phyloP scores from a whole-genome alignment of 1,140 invertebrate species.

The Caerostris darwini region DNA sequence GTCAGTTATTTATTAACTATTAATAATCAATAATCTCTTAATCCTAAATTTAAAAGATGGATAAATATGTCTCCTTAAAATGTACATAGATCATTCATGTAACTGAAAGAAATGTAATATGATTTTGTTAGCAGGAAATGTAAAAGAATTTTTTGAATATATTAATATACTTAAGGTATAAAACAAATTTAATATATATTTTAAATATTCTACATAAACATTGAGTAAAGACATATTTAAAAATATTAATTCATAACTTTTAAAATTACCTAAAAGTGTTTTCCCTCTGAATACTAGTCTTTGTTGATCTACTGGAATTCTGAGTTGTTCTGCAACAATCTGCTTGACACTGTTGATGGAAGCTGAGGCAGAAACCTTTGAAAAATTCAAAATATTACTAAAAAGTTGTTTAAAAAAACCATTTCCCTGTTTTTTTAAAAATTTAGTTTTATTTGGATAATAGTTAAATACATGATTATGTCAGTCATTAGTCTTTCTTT shows the following conservation, averaged over 20 bases:
- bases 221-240: not conserved
- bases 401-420: too few species aligned
- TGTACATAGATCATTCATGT: too few species aligned
- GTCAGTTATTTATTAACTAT: too few species aligned
- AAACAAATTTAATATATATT: not conserved
- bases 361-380: constrained; percentile 78
- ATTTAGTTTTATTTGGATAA: not conserved
- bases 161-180: too few species aligned
- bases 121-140: too few species aligned
- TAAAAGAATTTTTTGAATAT: too few species aligned
- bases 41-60: too few species aligned
- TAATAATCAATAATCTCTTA: too few species aligned
- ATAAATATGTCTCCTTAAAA: too few species aligned
- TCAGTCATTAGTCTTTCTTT: too few species aligned
- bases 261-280: constrained; percentile 80
- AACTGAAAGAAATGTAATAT: too few species aligned
- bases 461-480: too few species aligned
- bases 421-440: not conserved
- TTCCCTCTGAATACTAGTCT: constrained; percentile 82
- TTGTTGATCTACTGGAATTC: constrained; percentile 81
- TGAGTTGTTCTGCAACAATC: constrained; percentile 80
- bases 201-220: not conserved
- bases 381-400: not conserved
- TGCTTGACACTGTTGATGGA: constrained; percentile 80
- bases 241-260: not conserved